phyloP scores from a whole-genome alignment of 2,113 vertebrate species.

The Carettochelys insculpta region DNA sequence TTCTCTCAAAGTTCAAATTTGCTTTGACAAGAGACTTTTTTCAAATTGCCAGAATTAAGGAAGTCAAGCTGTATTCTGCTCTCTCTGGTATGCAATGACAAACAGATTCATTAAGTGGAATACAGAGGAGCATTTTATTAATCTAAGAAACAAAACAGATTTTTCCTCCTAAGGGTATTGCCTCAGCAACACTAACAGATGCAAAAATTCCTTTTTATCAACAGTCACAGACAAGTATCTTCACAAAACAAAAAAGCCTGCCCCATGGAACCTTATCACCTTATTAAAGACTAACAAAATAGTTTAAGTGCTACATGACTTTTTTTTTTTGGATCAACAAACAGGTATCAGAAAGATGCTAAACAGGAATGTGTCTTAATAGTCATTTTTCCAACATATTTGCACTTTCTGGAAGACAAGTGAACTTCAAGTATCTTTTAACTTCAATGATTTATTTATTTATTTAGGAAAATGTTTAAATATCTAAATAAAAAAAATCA shows the following conservation, averaged over 20 bases:
- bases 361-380: not conserved
- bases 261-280: too few relatives aligned
- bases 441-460: not conserved
- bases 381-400: not conserved
- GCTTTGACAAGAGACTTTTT: not conserved
- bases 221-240: too few relatives aligned
- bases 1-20: not conserved
- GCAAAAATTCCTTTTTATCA: not conserved
- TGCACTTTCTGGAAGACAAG: not conserved
- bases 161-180: rapidly evolving
- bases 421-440: not conserved
- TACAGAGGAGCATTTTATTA: rapidly evolving
- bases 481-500: not conserved
- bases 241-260: too few relatives aligned
- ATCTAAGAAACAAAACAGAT: not conserved
- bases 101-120: rapidly evolving
- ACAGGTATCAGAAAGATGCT: rapidly evolving
- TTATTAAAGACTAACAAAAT: too few relatives aligned
- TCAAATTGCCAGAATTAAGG: not conserved
- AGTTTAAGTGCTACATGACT: too few relatives aligned
- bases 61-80: not conserved
- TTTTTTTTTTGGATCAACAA: too few relatives aligned
- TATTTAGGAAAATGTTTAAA: too few relatives aligned
- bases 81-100: not conserved
- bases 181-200: not conserved